Base-by-base conservation (phyloP, 1,140 invertebrate species). In the Camponotus vicinus region DNA sequence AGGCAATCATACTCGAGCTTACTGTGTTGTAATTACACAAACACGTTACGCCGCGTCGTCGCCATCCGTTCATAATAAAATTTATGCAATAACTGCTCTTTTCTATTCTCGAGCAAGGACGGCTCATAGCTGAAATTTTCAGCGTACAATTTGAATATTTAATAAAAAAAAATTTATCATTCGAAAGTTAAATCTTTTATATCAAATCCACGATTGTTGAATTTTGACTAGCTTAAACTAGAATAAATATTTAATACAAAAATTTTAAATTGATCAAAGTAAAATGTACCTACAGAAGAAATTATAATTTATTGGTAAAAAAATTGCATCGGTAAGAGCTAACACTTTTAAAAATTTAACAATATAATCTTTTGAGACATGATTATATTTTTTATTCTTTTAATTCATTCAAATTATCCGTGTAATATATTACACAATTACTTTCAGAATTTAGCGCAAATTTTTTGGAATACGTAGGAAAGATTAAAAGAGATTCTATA, bases 51-150 rank as follows among this genome's bases (percentile, higher is more conserved):
- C n/a, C n/a, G 13, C 34, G 18, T 13, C 18, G 9, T 78, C 52
- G 27, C 69, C 34, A 37, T 73, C 37, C 13, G 27, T 75, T 73
- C 37, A 55, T 61, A 75, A 83, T 83, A 61, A 73, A 18, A 32
- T 37, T 73, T 8, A 40, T 49, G 52, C 11, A 42, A 21, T 15
- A 27, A 2, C 13, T 27, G 40, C 9, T 27, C 11, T 40, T 69
- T 40, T 37, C n/a, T 32, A 21, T 49, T 32, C 7, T 45, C 40
- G 18, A 55, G 49, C 49, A 18, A 55, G 45, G 52, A 40, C n/a
- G 21, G 63, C 11, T 27, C 9, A 80, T 55, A 18, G 1, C 34
- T 15, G n/a, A 80, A 37, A 55, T 49, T 67, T 79, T 27, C 13
- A 8, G 21, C 11, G 27, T 37, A 21, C 13, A 55, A 15, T n/a